Evolutionary conservation across 2,888 invertebrate species (phyloP), one percentile per base, ranked within the genome.

Genomic region (Aphidoletes aphidimyza): DNA sequence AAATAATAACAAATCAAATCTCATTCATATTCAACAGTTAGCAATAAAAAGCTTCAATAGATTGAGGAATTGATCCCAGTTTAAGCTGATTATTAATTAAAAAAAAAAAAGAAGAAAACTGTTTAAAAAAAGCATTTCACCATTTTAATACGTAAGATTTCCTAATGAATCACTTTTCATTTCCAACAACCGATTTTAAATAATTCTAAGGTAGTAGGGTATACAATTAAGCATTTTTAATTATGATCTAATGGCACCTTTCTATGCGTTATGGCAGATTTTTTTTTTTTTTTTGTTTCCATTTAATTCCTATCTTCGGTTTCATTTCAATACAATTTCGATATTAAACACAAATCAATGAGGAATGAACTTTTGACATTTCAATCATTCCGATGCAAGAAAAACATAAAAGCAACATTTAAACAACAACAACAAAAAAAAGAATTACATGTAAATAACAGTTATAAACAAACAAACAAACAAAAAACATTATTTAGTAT

Each of bases 11-110:
- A 69, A 69, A 69, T 30, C 26, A 69, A 69, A 69, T 22, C 54
- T 54, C n/a, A 30, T 30, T 69, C 69, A 69, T 69, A 69, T 69
- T 69, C 30, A 69, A 69, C 69, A 69, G 69, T 69, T 81, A 81
- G 81, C 81, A 81, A 81, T 81, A 81, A 81, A 81, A 81, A n/a
- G 81, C 81, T 81, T 81, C 81, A 81, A 81, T 81, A 81, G 81
- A 37, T 81, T 37, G 36, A 81, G 81, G 81, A 81, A 81, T 81
- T 81, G 81, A 81, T 37, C 37, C 81, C 81, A 81, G 37, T n/a
- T 81, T 37, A 81, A 81, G 81, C 37, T 81, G 37, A 81, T 3
- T 37, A 81, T 37, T 69, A 81, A n/a, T 81, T 37, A 81, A n/a
- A n/a, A n/a, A n/a, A n/a, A n/a, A n/a, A n/a, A n/a, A n/a, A n/a